Percentiles rank a stretch among this genome's conserved stretches.
Evolutionary conservation across 2,888 invertebrate species (phyloP).

Genomic region (Oxytorus armatus): DNA sequence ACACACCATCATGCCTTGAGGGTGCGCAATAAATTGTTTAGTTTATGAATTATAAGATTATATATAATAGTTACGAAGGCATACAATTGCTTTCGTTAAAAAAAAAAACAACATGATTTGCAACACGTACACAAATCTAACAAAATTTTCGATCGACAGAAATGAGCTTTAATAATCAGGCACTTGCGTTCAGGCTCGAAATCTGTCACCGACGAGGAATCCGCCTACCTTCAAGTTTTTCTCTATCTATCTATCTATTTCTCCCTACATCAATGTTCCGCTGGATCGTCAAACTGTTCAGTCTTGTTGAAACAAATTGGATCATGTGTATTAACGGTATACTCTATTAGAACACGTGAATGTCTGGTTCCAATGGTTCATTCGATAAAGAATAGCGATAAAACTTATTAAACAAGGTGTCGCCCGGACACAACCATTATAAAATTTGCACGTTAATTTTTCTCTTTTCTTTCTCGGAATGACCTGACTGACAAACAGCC

Average conservation of each 20-base stretch:
- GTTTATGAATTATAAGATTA: slow-evolving; percentile 42
- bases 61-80: not conserved
- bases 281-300: slow-evolving; percentile 31
- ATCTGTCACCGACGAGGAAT: slow-evolving; percentile 32
- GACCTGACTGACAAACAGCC: slow-evolving; percentile 34
- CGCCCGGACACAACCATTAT: slow-evolving; percentile 38
- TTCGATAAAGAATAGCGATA: slow-evolving; percentile 38
- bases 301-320: slow-evolving; percentile 20
- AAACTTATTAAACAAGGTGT: slow-evolving; percentile 34
- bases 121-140: slow-evolving; percentile 18
- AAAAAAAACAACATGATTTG: not conserved
- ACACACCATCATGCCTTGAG: slow-evolving; percentile 71
- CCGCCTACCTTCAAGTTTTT: slow-evolving; percentile 50
- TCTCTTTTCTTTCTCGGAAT: slow-evolving; percentile 1
- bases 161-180: slow-evolving; percentile 27
- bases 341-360: slow-evolving; percentile 48
- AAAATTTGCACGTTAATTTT: not conserved
- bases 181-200: slow-evolving; percentile 39
- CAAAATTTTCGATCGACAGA: slow-evolving; percentile 21
- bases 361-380: slow-evolving; percentile 53
- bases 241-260: not conserved
- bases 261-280: slow-evolving; percentile 34
- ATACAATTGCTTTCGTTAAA: slow-evolving; percentile 19
- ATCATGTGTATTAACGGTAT: slow-evolving; percentile 7
- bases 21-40: slow-evolving; percentile 65